These are phyloP conservation scores for Tonatia bakeri DNA, from an alignment of 2,113 vertebrate genomes.

Conservation along the genomic window DNA sequence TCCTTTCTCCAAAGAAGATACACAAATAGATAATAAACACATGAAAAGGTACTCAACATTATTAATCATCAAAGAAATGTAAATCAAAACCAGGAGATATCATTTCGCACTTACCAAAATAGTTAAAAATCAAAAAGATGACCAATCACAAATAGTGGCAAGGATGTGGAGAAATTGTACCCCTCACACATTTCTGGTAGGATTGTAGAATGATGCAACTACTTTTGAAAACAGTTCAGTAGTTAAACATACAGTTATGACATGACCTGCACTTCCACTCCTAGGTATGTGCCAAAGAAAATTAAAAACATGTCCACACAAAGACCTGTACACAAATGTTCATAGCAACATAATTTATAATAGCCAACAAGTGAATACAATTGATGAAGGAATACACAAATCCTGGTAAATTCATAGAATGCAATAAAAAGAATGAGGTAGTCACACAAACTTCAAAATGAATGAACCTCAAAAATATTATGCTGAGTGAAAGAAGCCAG, in stretches of 20 bases:
- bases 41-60: neutral
- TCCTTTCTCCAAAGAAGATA: neutral
- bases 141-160: neutral
- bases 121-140: neutral
- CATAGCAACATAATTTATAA: neutral
- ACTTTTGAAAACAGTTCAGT: neutral
- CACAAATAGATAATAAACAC: neutral
- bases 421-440: neutral
- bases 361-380: neutral
- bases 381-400: neutral
- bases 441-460: neutral
- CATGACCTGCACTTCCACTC: neutral
- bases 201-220: neutral
- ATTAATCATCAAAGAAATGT: neutral
- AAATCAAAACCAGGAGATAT: neutral
- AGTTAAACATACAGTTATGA: neutral
- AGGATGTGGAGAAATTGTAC: neutral
- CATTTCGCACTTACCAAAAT: neutral
- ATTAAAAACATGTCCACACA: neutral
- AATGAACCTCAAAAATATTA: neutral
- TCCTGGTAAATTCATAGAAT: neutral
- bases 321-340: neutral
- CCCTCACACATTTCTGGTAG: neutral
- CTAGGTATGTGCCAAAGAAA: neutral
- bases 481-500: neutral